Base-by-base conservation (phyloP, 2,113 vertebrate genomes). In the Pimephales promelas region DNA sequence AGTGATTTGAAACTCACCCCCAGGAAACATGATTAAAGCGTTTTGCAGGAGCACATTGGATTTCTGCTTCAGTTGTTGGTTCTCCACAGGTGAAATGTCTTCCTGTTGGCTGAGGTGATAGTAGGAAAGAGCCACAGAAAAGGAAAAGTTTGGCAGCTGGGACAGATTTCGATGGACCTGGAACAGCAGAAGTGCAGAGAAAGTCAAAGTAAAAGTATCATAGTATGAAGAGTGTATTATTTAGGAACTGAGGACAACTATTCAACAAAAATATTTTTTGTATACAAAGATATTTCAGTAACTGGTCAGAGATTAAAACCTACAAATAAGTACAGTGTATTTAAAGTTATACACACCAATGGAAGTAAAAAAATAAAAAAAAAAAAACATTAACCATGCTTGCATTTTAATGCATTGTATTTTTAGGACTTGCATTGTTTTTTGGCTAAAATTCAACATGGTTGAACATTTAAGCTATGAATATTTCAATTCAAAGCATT, bases 101-200 rank as follows among this genome's bases (percentile, higher is more conserved):
- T 97, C 95, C 85, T 96, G 95, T 91, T 96, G 96, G 91, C 98
- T 97, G 86, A 96, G 92, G 74, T 96, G 94, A 88, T 96, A 98
- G 88, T 96, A 94, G 1, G 96, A 95, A 91, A 99, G 92, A 0
- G 97, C 96, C 71, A 97, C 93, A 0, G 98, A 99, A 91, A 97
- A 97, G 74, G 97, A 96, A 86, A 99, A 98, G 90, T 99, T 99
- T 71, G 98, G 98, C 88, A 99, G 95, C 94, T 97, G 97, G 76
- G 96, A 98, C 80, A 99, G 90, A 91, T 99, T 99, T 86, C 96
- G 95, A 91, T 97, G 96, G 71, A 92, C 94, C 98, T 99, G 85
- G 79, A 87, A 88, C 16, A 47, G 43, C 83, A 81, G 83, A 85
- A 86, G 20, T 72, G 56, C 8, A 64, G 28, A 57, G 1, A n/a